phyloP scores from a whole-genome alignment of 2,888 invertebrate species.

The Sturmia bella region DNA sequence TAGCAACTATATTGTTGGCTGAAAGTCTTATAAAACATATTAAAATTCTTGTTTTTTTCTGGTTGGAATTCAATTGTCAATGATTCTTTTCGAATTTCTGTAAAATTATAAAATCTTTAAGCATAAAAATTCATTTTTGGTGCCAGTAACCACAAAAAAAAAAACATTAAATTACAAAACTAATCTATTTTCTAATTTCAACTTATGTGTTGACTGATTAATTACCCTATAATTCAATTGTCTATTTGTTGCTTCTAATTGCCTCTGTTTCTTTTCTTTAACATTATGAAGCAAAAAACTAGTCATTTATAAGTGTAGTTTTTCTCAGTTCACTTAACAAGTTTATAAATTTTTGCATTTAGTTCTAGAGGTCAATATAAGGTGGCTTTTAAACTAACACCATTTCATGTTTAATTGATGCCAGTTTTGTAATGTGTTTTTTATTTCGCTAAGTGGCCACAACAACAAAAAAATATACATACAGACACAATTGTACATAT shows the following conservation, averaged over 20 bases:
- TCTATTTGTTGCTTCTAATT: constrained; percentile 38
- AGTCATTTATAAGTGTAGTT: constrained; percentile 66
- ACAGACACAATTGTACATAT: neutral
- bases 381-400: constrained; percentile 72
- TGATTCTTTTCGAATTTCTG: no score
- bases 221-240: constrained; percentile 64
- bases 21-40: no score
- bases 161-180: neutral
- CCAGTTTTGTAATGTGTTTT: constrained; percentile 63
- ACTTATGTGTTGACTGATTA: constrained; percentile 64
- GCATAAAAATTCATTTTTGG: neutral
- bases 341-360: constrained; percentile 75
- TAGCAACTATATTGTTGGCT: no score
- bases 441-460: constrained; percentile 22
- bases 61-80: no score
- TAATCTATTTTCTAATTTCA: constrained; percentile 47
- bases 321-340: constrained; percentile 75
- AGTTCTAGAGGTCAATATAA: constrained; percentile 76
- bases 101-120: no score
- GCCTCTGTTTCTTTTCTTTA: constrained; percentile 36
- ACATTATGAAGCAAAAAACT: constrained; percentile 26
- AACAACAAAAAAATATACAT: no score
- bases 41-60: no score
- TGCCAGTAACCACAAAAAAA: neutral
- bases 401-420: constrained; percentile 75